phyloP scores from a whole-genome alignment of 35 echinoderm and acorn worm genomes.

The Strongylocentrotus purpuratus region DNA sequence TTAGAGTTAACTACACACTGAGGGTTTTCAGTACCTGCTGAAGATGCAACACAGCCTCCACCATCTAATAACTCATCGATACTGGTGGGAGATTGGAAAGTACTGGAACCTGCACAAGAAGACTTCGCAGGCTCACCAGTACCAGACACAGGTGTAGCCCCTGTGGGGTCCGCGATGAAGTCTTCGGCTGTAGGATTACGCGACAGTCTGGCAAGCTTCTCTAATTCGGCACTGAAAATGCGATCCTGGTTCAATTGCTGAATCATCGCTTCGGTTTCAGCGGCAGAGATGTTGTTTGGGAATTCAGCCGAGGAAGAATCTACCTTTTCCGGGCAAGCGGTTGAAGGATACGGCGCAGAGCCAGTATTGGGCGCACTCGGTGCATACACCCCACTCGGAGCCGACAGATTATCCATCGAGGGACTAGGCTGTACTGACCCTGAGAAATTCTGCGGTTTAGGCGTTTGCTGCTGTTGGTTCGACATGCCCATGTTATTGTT shows the following conservation, averaged over 20 bases:
- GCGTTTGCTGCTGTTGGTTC: slow-evolving; percentile 7
- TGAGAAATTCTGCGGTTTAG: not conserved
- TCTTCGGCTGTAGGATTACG: slow-evolving; percentile 63
- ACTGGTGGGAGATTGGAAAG: not conserved
- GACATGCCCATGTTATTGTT: slow-evolving; percentile 7
- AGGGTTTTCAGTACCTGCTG: not conserved
- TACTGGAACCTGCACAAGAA: not conserved
- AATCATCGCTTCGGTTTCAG: not conserved
- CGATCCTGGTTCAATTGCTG: slow-evolving; percentile 49
- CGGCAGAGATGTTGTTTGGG: slow-evolving; percentile 7
- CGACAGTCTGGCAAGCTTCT: slow-evolving; percentile 93
- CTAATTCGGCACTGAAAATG: slow-evolving; percentile 94
- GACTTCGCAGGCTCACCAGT: not conserved
- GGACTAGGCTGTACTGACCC: not conserved
- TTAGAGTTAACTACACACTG: slow-evolving; percentile 10
- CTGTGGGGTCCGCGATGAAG: slow-evolving; percentile 33
- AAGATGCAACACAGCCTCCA: not conserved
- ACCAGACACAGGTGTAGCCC: not conserved
- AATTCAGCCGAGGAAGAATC: slow-evolving; percentile 36
- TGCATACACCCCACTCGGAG: slow-evolving; percentile 20
- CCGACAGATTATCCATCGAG: not conserved
- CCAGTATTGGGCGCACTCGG: not conserved
- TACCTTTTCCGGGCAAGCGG: slow-evolving; percentile 15
- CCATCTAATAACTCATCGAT: slow-evolving; percentile 24
- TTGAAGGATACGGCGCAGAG: not conserved